Evolutionary conservation across 2,888 invertebrate genomes (phyloP), one percentile per base, ranked within the genome.

Genomic region (Chymomyza amoena): DNA sequence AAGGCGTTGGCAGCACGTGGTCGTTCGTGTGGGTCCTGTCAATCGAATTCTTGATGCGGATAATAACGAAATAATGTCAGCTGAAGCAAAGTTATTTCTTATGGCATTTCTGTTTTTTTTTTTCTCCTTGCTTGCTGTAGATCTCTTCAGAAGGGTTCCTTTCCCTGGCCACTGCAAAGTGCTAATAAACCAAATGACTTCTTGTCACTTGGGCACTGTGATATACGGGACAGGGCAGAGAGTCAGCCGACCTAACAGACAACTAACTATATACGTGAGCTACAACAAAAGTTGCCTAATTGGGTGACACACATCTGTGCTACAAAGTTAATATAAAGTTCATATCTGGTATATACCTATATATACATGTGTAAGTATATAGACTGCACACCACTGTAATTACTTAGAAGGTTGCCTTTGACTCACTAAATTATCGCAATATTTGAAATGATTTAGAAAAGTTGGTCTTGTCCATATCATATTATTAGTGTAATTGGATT

Each of bases 31-130:
- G 61, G 45, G 15, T 52, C 16, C 28, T 84, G 84, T 85, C 84
- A 85, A 85, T 85, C 87, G 84, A 82, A 70, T 80, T 76, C 79
- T 87, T 89, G 89, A 80, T 85, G 87, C 79, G 87, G 80, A 85
- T 89, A 88, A 88, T 87, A 88, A 88, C 86, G 82, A 87, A 89
- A 87, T 88, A 88, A 88, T 89, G 84, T 79, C 80, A 78, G 78
- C 69, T 75, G 66, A 72, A 68, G 67, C 74, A 76, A 76, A 78
- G 71, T 81, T 79, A 69, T 77, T 77, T 79, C 69, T 77, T 64
- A 70, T 72, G 70, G 72, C 73, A 67, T 76, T 52, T 52, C 16
- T 6, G 20, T 51, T 25, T 59, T 28, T 25, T 59, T 59, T 25
- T 59, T 3, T 59, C 6, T 25, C 32, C 32, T 39, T 50, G 1